Conservation (phyloP, 2,888 invertebrate genomes). For the Merodon equestris region DNA sequence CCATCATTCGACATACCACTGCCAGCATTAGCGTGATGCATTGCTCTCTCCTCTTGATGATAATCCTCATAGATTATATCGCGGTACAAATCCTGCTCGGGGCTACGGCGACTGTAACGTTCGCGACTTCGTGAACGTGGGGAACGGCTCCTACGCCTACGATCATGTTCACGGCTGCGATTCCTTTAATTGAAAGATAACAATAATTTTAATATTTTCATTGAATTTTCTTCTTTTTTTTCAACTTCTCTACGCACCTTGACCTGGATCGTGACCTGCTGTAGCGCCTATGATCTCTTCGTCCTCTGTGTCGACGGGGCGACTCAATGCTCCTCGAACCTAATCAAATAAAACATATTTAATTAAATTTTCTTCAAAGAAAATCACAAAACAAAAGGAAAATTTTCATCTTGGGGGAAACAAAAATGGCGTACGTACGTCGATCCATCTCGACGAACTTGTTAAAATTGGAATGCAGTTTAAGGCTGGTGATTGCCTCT, state of each 20-base stretch:
- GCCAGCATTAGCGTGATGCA: slow-evolving; percentile 30
- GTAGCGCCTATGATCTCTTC: slow-evolving; percentile 74
- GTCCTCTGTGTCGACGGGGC: slow-evolving; percentile 69
- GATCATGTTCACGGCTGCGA: slow-evolving; percentile 74
- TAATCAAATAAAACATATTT: background rate
- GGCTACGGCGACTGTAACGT: slow-evolving; percentile 72
- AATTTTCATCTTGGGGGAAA: slow-evolving; percentile 15
- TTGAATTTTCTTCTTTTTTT: background rate
- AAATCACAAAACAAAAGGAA: slow-evolving; percentile 7
- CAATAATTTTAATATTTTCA: background rate
- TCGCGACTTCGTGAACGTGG: slow-evolving; percentile 77
- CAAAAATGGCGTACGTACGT: slow-evolving; percentile 66
- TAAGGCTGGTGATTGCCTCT: slow-evolving; percentile 1
- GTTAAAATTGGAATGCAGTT: slow-evolving; percentile 61
- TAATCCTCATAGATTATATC: slow-evolving; percentile 78
- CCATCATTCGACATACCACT: slow-evolving; percentile 56
- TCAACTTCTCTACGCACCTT: slow-evolving; percentile 57
- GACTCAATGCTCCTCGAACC: slow-evolving; percentile 71
- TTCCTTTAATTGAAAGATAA: slow-evolving; percentile 70
- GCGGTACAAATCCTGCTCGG: slow-evolving; percentile 76
- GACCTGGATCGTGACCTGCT: slow-evolving; percentile 78
- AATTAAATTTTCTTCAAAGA: background rate
- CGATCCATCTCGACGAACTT: slow-evolving; percentile 61
- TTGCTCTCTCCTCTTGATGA: slow-evolving; percentile 72
- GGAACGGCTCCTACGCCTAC: slow-evolving; percentile 73